Evolutionary conservation across 2,888 invertebrate species (phyloP), one percentile per base, ranked within the genome.

Genomic region (Apodemia duryi): DNA sequence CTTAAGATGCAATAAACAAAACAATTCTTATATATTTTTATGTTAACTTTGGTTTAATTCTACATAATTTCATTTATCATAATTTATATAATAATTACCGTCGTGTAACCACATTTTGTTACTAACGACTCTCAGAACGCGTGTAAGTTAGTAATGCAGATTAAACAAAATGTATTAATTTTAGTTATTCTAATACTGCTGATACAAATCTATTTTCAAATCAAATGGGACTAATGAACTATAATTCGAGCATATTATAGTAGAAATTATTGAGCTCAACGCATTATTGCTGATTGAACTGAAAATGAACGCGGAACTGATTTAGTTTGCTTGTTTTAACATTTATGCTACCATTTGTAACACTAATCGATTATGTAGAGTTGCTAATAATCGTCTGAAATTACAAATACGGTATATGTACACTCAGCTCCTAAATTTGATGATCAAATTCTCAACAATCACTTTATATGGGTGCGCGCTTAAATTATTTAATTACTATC

Each of bases 191-290:
- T 54, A 57, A 57, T 29, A 29, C 29, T 57, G 32, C 57, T 57
- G 57, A 32, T 57, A 57, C 32, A 74, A 80, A 80, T 77, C 73
- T 70, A 78, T 78, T 79, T 75, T 74, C 74, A 72, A 70, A 73
- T 46, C 46, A 46, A 46, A 46, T 71, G 66, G 69, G 73, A 77
- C 71, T 77, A 75, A 76, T 75, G 74, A 72, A 74, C 72, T 73
- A 74, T 75, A 73, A 80, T 77, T 78, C 75, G 70, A 72, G 69
- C 73, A 70, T 73, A 77, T 81, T 78, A 83, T 80, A 77, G 74
- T 62, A 64, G 66, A 66, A 70, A 69, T 70, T 70, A 70, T 61
- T 62, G 54, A 62, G 65, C 62, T 67, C 67, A 54, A 65, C 66
- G 65, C 63, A 69, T 68, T 71, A 69, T 63, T 66, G 68, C 65